Evolutionary conservation across 2,888 invertebrate genomes (phyloP), one percentile per base, ranked within the genome.

Genomic region (Parascotia fuliginaria): DNA sequence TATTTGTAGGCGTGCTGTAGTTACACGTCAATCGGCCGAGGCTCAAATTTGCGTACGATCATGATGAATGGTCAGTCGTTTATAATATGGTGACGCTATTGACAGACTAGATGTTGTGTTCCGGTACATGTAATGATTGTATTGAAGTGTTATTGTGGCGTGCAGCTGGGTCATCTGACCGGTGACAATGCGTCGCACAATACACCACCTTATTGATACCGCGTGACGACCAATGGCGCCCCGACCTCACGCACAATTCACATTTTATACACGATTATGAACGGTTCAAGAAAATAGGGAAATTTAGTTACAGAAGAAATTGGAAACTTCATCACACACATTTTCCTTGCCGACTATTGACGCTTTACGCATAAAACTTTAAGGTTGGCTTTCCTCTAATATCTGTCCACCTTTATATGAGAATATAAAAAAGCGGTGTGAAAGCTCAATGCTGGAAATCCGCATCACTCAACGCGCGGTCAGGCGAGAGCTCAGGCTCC

Each of bases 111-210:
- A 51, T 57, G 27, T 46, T 32, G 22, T 50, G 69, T 60, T 65
- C 65, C 68, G 63, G 62, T 64, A 62, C 71, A 67, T 79, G 68
- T 73, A 77, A 79, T 75, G 71, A 62, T 64, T 49, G 67, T 68
- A 70, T 68, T 75, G 69, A 75, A 70, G 69, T 73, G 73, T 72
- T 73, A 81, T 82, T 81, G 79, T 79, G 50, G 61, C 58, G 64
- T 77, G 80, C 75, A 73, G 69, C 75, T 77, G 80, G 84, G 85
- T 82, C 81, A 83, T 81, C 78, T 82, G 70, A 76, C 79, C 73
- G 70, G 64, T 62, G 65, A 81, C 85, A 85, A 85, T 83, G 72
- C 74, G 70, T 61, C 49, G 55, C 70, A 81, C 78, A 83, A 81
- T 85, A 68, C 67, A 54, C 50, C 55, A 73, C 68, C 78, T 85